Evolutionary conservation across 2,888 invertebrate genomes (phyloP), one percentile per base, ranked within the genome.

Genomic region (Aplocera efformata): DNA sequence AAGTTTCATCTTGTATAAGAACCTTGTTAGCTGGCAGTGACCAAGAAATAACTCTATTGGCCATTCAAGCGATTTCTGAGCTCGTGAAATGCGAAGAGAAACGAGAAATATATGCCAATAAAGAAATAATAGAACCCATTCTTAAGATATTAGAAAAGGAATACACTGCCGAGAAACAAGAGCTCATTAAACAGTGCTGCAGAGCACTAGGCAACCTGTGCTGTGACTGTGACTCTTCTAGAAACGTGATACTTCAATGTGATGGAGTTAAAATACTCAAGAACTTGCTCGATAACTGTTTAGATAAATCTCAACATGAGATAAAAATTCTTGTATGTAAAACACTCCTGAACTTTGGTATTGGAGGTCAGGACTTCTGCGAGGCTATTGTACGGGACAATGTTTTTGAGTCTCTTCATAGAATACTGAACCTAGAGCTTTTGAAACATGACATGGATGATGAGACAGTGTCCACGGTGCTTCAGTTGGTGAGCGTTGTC

Each of bases 171-270:
- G 79, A 90, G 7, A 80, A 78, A 43, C 65, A 89, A 46, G 90
- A 92, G 50, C 71, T 92, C 34, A 80, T 92, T 6, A 92, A 92
- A 53, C 95, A 97, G 68, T 91, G 93, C 25, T 94, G 94, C 56
- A 90, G 97, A 60, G 95, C 96, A 1, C 83, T 97, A 10, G 97
- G 96, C 23, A 97, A 97, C 76, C 92, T 97, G 65, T 96, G 96
- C 72, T 97, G 94, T 72, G 94, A 96, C 67, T 96, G 96, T 82
- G 94, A 96, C 84, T 86, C 89, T 60, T 90, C 91, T 9, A 86
- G 92, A 49, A 88, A 88, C 44, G 70, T 90, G 35, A 85, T 92
- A 23, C 60, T 79, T 1, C 67, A 76, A 7, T 57, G 54, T 29
- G 75, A 89, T 40, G 92, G 92, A 1, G 79, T 92, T 43, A 63